phyloP scores from a whole-genome alignment of 2,888 invertebrate species.

The Dolichopus griseipennis region DNA sequence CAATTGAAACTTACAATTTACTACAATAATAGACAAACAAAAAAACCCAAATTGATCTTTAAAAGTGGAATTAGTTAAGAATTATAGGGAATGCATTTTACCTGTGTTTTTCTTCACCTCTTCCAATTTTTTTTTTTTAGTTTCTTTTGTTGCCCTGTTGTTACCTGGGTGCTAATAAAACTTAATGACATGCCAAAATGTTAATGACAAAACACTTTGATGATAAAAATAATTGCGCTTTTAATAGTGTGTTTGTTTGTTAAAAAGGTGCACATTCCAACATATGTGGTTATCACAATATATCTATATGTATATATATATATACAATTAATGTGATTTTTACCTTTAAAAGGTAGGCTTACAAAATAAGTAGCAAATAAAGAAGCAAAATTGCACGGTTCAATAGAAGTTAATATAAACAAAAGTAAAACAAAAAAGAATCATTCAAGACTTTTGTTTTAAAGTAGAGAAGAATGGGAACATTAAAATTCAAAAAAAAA shows the following conservation, averaged over 20 bases:
- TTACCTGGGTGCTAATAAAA: constrained; percentile 3
- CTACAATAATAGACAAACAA: too few species aligned
- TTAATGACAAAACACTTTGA: not conserved
- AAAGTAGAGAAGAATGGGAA: not conserved
- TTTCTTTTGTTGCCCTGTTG: not conserved
- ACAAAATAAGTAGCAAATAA: not conserved
- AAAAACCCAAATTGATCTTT: too few species aligned
- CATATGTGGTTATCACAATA: not conserved
- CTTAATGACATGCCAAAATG: constrained; percentile 1
- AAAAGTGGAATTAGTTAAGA: too few species aligned
- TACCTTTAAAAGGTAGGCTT: too few species aligned
- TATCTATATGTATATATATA: not conserved
- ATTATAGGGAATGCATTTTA: too few species aligned
- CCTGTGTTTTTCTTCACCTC: too few species aligned
- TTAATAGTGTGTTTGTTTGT: not conserved
- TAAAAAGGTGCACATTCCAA: too few species aligned
- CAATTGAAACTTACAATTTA: too few species aligned
- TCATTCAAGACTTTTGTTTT: not conserved
- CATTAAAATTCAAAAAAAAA: not conserved
- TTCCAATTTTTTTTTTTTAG: not conserved
- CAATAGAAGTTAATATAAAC: too few species aligned
- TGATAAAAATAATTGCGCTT: not conserved
- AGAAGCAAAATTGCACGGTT: not conserved
- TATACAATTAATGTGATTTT: not conserved
- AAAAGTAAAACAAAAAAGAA: too few species aligned